A percentile compares a stretch with the other conserved stretches of the same genome.
Conservation (phyloP, 2,797 vertebrate species). For the Sardinella longiceps region DNA sequence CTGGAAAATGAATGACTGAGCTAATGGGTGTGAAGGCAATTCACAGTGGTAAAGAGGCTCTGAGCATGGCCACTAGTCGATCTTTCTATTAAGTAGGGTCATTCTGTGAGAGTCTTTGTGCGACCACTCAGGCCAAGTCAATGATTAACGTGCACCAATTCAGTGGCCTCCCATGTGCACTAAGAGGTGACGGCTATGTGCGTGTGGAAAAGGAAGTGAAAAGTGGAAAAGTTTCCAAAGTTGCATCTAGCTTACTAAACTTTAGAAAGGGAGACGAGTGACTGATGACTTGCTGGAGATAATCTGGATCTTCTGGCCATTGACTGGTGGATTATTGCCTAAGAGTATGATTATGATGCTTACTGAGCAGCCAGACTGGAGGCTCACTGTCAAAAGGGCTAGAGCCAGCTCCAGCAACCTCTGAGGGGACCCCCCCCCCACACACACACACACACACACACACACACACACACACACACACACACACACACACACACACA, state of each 20-base stretch:
- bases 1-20: constrained; percentile 50
- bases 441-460: neutral
- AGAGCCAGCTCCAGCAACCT: too few species aligned
- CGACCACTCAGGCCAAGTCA: constrained; percentile 29
- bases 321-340: too few species aligned
- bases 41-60: constrained; percentile 41
- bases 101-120: constrained; percentile 32
- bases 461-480: neutral
- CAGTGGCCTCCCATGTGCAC: constrained; percentile 24
- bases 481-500: constrained; percentile 21
- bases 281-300: too few species aligned
- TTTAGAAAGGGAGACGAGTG: too few species aligned
- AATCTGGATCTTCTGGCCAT: too few species aligned
- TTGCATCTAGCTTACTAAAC: too few species aligned
- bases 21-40: constrained; percentile 45
- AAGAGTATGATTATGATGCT: too few species aligned
- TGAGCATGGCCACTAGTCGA: constrained; percentile 22
- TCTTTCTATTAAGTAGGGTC: constrained; percentile 45
- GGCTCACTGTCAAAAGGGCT: too few species aligned
- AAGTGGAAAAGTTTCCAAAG: neutral
- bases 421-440: too few species aligned
- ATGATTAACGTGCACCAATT: constrained; percentile 35
- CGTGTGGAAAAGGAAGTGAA: neutral
- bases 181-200: neutral
- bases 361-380: too few species aligned